Percentiles rank a stretch among this genome's conserved stretches.
These are phyloP conservation scores for Dromiciops gliroides DNA, from an alignment of 2,113 vertebrate species.

Conservation along the genomic window DNA sequence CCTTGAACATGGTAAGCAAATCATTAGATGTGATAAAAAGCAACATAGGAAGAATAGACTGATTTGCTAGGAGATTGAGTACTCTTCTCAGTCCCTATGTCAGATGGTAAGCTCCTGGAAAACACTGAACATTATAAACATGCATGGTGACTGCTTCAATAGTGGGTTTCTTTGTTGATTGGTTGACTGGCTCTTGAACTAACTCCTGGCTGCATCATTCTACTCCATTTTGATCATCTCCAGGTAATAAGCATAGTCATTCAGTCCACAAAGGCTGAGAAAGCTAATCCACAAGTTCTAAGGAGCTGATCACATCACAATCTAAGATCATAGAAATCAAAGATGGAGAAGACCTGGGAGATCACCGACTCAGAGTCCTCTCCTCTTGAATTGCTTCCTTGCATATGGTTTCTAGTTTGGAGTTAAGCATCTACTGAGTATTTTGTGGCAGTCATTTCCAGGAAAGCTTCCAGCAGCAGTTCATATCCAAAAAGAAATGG, in stretches of 20 bases:
- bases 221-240: background rate
- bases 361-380: background rate
- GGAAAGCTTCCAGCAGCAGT: slow-evolving; percentile 44
- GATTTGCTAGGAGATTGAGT: background rate
- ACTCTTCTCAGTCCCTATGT: background rate
- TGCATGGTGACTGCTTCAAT: background rate
- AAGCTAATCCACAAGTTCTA: background rate
- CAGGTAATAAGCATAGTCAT: slow-evolving; percentile 8
- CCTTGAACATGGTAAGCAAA: background rate
- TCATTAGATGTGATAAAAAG: background rate
- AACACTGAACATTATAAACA: background rate
- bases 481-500: slow-evolving; percentile 35
- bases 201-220: background rate
- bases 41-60: background rate
- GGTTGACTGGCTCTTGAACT: background rate
- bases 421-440: slow-evolving; percentile 3
- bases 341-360: background rate
- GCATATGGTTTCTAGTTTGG: background rate
- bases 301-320: background rate
- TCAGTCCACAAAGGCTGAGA: background rate
- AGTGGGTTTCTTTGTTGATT: background rate
- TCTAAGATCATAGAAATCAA: background rate
- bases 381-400: background rate
- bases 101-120: background rate
- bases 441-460: slow-evolving; percentile 19